Base-by-base conservation (phyloP, 2,888 invertebrate species). In the Napeogenes inachia region DNA sequence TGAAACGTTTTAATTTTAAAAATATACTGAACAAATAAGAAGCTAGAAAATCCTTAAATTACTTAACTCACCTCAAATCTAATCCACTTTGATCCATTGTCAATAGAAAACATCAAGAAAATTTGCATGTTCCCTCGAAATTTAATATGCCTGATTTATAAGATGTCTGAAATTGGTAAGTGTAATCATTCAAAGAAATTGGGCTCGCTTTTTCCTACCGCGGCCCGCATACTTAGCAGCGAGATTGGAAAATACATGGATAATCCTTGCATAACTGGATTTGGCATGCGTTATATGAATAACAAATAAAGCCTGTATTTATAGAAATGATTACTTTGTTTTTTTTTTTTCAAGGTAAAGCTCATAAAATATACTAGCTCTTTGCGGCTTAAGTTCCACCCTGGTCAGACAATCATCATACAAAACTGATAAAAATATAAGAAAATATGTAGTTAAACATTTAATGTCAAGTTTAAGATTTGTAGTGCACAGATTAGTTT, bases 101-200 rank as follows among this genome's bases (percentile, higher is more conserved):
- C 50, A 50, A 50, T 30, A 50, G 21, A 50, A 50, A 50, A 50
- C 30, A 50, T 50, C 50, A 50, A 47, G n/a, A 13, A 47, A 50
- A 30, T 50, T 50, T 50, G 50, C 50, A 50, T 13, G 35, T 38
- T 45, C 38, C 42, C 45, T 60, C 46, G 42, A 47, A 60, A 54
- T 57, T 59, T 57, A 56, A 64, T 57, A 60, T 45, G 56, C 32
- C 55, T 32, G n/a, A 57, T 61, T 66, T 60, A 47, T 59, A 47
- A 59, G 60, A 38, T 66, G 70, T 65, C 57, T 68, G 70, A 72
- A 72, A 77, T 78, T 75, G 60, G 56, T 61, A 56, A 76, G 73
- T 68, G 76, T 77, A 80, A 82, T 83, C 77, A 79, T 81, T 82
- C 81, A 80, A 73, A 74, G 73, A 77, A 78, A 82, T 82, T 78